Conservation (phyloP, 2,888 invertebrate genomes). For the Neoascia interrupta region DNA sequence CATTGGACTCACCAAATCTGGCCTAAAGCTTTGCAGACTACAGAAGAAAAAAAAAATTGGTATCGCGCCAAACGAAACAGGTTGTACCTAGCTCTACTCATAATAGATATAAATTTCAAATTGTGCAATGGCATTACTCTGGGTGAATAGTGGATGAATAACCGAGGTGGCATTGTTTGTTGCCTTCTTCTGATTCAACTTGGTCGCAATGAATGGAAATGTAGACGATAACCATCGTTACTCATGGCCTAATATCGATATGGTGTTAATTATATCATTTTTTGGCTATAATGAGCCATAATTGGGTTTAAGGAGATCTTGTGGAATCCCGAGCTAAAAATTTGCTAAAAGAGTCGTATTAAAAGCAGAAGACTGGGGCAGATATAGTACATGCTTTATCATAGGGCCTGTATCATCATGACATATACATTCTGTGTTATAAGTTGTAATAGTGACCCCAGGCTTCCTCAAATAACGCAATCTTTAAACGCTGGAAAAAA, state of each 20-base stretch:
- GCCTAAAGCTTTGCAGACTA: constrained; percentile 48
- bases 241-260: constrained; percentile 57
- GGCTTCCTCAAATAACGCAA: no score
- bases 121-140: constrained; percentile 54
- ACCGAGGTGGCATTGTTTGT: constrained; percentile 28
- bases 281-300: no score
- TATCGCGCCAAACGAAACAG: constrained; percentile 36
- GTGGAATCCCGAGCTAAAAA: no score
- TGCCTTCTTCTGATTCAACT: constrained; percentile 4
- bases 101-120: constrained; percentile 54
- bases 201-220: constrained; percentile 30
- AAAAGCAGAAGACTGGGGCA: no score
- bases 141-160: constrained; percentile 18
- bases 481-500: no score
- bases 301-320: no score
- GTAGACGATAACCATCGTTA: constrained; percentile 44
- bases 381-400: no score
- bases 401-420: no score
- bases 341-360: no score
- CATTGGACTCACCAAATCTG: constrained; percentile 52
- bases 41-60: constrained; percentile 48
- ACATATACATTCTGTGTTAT: no score
- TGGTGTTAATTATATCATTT: no score
- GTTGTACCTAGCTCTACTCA: constrained; percentile 60
- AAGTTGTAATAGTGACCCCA: no score